Base-by-base conservation (phyloP, 2,888 invertebrate species). In the Synergus umbraculus region DNA sequence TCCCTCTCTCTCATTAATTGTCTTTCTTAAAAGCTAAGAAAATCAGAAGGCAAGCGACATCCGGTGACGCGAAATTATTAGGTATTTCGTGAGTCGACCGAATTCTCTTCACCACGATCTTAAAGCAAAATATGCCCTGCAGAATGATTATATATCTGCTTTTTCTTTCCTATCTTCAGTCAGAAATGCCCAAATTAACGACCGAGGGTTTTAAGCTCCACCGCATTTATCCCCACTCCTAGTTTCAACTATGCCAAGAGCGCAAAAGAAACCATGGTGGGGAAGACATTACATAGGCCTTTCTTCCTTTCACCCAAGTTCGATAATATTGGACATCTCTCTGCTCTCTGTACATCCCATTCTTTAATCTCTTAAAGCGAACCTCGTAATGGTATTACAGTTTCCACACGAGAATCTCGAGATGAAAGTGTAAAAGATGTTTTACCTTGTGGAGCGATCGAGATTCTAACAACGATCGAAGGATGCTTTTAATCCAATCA, bases 11-110 rank as follows among this genome's bases (percentile, higher is more conserved):
- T 73, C 77, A 73, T 79, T 58, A 69, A 63, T 76, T 69, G 66
- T 81, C 80, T 67, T 82, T 81, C 54, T 83, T 73, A 73, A 73
- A 63, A 73, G 37, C 73, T 73, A 73, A 29, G n/a, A 73, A 73
- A 73, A 73, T 54, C 12, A 73, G 54, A 73, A 73, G 73, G 73
- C 54, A 73, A 73, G 73, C 73, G 54, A 73, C 49, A 69, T 69
- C 69, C 69, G 49, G 69, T 69, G 69, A 8, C 69, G 69, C 49
- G 29, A 69, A 69, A 69, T 69, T 7, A 46, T n/a, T 18, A 58
- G 18, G 8, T 58, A 58, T 69, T 69, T 49, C 49, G 29, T 69
- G 7, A 67, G 43, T 67, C 43, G 13, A 29, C 41, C 54, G 58
- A 41, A 58, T 22, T 15, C 43, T 41, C 58, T 8, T 76, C 63